Evolutionary conservation across 2,797 vertebrate species (phyloP).

Genomic region (Anabacerthia variegaticeps): DNA sequence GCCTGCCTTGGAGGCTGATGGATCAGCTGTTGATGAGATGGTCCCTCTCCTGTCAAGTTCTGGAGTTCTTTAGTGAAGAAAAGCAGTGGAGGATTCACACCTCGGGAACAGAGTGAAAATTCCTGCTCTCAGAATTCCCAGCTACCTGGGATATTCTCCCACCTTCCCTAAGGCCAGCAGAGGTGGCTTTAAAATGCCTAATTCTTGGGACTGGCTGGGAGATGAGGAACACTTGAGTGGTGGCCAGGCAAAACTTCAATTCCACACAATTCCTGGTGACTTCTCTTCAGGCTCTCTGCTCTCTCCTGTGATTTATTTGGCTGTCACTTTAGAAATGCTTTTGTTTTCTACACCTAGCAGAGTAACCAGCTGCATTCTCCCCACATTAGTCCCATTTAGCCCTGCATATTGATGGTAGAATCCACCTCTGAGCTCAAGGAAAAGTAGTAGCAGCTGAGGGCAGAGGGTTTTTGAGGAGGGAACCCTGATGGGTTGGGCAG

Average conservation of each 20-base stretch:
- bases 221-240: accelerated
- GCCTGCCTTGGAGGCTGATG: neutral
- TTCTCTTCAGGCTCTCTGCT: neutral
- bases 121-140: neutral
- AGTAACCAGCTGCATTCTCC: neutral
- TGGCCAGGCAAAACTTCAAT: neutral
- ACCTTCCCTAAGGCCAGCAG: neutral
- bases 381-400: neutral
- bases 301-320: neutral
- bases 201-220: neutral
- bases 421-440: neutral
- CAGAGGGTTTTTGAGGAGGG: neutral
- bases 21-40: no score
- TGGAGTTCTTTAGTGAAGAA: neutral
- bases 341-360: neutral
- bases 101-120: neutral
- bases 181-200: neutral
- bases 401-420: accelerated
- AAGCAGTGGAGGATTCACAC: neutral
- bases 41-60: accelerated
- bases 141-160: neutral
- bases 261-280: neutral
- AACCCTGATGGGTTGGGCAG: neutral
- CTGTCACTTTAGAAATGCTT: neutral
- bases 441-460: neutral